These are phyloP conservation scores for Pseudococcus viburni DNA, from an alignment of 2,888 invertebrate species.

Conservation along the genomic window DNA sequence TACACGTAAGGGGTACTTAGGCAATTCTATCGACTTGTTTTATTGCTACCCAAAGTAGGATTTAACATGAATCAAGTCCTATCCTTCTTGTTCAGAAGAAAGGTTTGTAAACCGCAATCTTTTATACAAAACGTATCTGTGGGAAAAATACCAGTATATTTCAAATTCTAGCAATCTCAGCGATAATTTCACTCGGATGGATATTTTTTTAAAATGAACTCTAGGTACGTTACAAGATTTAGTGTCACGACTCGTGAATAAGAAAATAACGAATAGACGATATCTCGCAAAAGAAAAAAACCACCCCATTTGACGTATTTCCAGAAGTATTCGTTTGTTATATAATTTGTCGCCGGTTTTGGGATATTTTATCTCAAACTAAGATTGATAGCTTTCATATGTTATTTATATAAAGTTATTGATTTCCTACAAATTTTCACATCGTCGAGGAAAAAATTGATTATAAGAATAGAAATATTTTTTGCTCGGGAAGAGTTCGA, in stretches of 20 bases:
- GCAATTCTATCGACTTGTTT: conserved; percentile 20
- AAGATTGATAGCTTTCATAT: conserved; percentile 21
- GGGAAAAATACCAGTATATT: background rate
- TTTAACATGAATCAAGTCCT: background rate
- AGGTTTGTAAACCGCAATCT: background rate
- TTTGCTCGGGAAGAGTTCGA: background rate
- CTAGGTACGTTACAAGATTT: background rate
- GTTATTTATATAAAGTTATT: background rate
- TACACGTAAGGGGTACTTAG: background rate
- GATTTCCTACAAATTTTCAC: background rate
- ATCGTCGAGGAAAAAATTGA: background rate
- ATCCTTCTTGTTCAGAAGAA: background rate
- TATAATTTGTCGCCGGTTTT: conserved; percentile 3
- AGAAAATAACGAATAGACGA: background rate
- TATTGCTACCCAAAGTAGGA: background rate
- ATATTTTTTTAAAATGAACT: conserved; percentile 5
- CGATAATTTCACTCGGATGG: conserved; percentile 4
- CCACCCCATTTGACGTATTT: background rate
- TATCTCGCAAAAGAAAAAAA: background rate
- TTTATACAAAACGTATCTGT: background rate
- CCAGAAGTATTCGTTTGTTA: background rate
- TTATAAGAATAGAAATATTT: background rate
- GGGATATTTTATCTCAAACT: background rate
- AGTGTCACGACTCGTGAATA: background rate
- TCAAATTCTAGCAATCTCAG: conserved; percentile 40